Conservation (phyloP, 2,888 invertebrate species). For the Scaeva pyrastri region DNA sequence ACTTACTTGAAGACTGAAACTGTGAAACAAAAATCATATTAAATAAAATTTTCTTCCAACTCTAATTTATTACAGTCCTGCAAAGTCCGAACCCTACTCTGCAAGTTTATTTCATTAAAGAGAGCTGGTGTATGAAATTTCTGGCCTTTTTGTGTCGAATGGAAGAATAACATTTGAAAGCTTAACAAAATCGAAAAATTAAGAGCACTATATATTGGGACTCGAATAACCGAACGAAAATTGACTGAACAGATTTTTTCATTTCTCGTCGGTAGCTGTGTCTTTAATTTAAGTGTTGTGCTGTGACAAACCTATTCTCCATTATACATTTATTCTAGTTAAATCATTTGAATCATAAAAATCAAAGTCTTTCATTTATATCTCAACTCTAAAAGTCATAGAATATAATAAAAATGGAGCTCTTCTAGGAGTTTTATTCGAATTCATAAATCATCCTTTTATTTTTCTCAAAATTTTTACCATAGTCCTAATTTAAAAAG, state of each 20-base stretch:
- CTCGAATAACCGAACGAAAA: slow-evolving; percentile 36
- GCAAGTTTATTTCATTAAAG: slow-evolving; percentile 68
- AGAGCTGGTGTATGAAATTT: slow-evolving; percentile 46
- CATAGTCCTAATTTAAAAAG: slow-evolving; percentile 35
- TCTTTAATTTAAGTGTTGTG: slow-evolving; percentile 63
- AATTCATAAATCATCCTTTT: slow-evolving; percentile 20
- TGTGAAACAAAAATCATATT: no score
- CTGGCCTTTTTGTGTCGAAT: neutral
- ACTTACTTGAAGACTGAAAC: no score
- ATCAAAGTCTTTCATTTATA: neutral
- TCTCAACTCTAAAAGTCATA: slow-evolving; percentile 10
- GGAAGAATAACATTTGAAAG: slow-evolving; percentile 65
- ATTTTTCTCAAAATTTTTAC: slow-evolving; percentile 3
- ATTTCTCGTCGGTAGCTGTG: slow-evolving; percentile 60
- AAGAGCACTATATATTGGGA: slow-evolving; percentile 59
- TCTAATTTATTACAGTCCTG: no score
- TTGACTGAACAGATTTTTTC: slow-evolving; percentile 70
- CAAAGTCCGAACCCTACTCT: slow-evolving; percentile 12
- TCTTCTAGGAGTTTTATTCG: slow-evolving; percentile 26
- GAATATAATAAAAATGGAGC: slow-evolving; percentile 23
- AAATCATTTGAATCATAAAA: slow-evolving; percentile 4
- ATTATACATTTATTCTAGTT: slow-evolving; percentile 14
- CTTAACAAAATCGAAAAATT: slow-evolving; percentile 68
- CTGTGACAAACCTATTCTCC: slow-evolving; percentile 52
- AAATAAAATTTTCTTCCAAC: no score